Percentiles rank a stretch among this genome's conserved stretches.
phyloP scores from a whole-genome alignment of 2,113 vertebrate genomes.

The Rutilus rutilus region DNA sequence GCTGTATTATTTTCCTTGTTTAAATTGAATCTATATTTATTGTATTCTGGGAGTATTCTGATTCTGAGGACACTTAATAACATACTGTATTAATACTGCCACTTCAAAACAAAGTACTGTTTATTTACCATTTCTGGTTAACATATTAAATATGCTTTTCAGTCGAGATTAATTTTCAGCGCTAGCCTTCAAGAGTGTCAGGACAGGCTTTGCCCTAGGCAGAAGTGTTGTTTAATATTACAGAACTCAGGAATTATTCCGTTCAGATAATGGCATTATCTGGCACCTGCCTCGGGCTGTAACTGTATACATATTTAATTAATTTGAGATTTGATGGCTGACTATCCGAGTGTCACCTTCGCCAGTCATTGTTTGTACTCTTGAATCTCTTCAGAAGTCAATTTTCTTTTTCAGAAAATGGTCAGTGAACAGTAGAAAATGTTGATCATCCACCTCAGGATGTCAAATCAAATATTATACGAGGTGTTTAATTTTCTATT shows the following conservation, averaged over 20 bases:
- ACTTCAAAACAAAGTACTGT: not conserved
- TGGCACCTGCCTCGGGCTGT: not conserved
- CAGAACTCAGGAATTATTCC: slow-evolving; percentile 2
- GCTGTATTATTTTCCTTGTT: not conserved
- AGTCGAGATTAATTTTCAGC: not conserved
- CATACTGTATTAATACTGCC: not conserved
- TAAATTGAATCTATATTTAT: not conserved
- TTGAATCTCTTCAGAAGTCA: not conserved
- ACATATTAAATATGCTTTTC: not conserved
- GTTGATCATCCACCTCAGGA: not conserved
- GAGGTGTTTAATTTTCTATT: not conserved
- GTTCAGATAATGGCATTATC: not conserved
- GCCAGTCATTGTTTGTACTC: not conserved
- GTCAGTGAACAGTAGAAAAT: not conserved
- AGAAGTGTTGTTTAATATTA: not conserved
- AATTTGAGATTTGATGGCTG: not conserved
- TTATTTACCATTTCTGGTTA: slow-evolving; percentile 8
- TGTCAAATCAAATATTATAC: not conserved
- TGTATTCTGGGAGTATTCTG: not conserved
- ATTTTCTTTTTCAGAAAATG: not conserved
- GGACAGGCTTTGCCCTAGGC: not conserved
- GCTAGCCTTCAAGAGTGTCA: not conserved
- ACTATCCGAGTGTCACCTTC: slow-evolving; percentile 10
- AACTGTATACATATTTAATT: slow-evolving; percentile 24
- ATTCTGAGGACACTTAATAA: not conserved